Percentiles rank a stretch among this genome's conserved stretches.
Conservation (phyloP, 2,113 vertebrate species). For the Megalops atlanticus region DNA sequence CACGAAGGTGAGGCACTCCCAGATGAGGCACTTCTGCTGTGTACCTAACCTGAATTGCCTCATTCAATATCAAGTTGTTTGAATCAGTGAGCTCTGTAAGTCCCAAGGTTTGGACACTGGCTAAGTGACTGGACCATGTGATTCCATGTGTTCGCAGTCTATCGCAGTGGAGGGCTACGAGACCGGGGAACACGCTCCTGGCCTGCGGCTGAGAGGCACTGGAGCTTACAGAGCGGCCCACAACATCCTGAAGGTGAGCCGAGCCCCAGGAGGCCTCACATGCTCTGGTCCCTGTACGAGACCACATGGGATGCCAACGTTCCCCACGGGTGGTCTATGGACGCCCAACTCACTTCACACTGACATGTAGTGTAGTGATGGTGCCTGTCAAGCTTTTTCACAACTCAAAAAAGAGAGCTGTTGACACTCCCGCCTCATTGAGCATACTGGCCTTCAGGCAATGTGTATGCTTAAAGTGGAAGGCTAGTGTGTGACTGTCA, state of each 20-base stretch:
- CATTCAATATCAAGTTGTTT: background rate
- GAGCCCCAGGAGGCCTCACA: background rate
- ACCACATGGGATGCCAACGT: background rate
- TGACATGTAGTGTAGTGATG: too few relatives aligned
- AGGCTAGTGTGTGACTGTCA: too few relatives aligned
- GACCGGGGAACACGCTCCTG: slow-evolving; percentile 82
- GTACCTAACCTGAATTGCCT: background rate
- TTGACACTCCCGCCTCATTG: too few relatives aligned
- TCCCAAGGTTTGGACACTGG: background rate
- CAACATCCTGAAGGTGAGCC: slow-evolving; percentile 82
- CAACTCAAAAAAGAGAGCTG: too few relatives aligned
- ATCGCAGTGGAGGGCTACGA: slow-evolving; percentile 84
- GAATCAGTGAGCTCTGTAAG: background rate
- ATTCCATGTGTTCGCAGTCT: slow-evolving; percentile 65
- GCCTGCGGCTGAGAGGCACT: slow-evolving; percentile 74
- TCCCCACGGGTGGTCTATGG: too few relatives aligned
- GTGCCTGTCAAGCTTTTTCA: too few relatives aligned
- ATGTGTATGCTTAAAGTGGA: too few relatives aligned
- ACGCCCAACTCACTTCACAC: too few relatives aligned
- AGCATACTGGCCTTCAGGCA: too few relatives aligned
- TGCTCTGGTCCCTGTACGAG: background rate
- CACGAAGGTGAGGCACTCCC: too few relatives aligned
- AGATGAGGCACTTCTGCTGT: too few relatives aligned
- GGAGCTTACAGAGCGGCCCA: slow-evolving; percentile 84
- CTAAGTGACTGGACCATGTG: background rate